Conservation (phyloP, 2,888 invertebrate genomes). For the Noctua janthe region DNA sequence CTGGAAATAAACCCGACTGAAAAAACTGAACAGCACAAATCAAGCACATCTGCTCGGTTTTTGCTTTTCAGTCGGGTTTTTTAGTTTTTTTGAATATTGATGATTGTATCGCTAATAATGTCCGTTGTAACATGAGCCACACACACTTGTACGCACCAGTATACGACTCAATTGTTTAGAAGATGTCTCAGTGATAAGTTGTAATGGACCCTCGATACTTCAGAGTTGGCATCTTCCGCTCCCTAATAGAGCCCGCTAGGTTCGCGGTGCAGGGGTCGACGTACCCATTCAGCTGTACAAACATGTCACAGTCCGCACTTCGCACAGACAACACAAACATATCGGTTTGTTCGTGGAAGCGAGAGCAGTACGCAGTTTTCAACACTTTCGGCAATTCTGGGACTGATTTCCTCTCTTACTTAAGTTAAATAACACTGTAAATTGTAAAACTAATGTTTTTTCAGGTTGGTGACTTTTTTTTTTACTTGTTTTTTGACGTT, state of each 20-base stretch:
- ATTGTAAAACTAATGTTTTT: no score
- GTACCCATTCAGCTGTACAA: conserved; percentile 65
- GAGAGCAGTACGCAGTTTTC: conserved; percentile 16
- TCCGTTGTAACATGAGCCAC: background rate
- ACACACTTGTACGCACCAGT: background rate
- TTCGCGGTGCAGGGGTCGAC: conserved; percentile 53
- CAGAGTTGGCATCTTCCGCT: conserved; percentile 53
- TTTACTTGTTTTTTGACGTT: no score
- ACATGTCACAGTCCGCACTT: conserved; percentile 49
- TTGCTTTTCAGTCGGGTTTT: background rate
- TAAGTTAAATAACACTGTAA: background rate
- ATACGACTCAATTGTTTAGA: conserved; percentile 2
- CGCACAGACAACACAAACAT: conserved; percentile 43
- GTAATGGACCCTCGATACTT: conserved; percentile 57
- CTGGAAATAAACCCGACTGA: background rate
- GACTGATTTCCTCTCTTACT: background rate
- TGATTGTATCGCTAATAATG: background rate
- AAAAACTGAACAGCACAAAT: no score
- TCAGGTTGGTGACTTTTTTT: no score
- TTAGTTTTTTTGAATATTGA: background rate
- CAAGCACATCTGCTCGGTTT: background rate
- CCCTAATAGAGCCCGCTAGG: conserved; percentile 46
- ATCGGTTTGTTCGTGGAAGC: conserved; percentile 33
- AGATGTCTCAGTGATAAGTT: conserved; percentile 19
- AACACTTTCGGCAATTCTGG: background rate